A percentile compares a stretch with the other conserved stretches of the same genome.
Conservation (phyloP, 2,797 vertebrate genomes). For the Dryobates pubescens region DNA sequence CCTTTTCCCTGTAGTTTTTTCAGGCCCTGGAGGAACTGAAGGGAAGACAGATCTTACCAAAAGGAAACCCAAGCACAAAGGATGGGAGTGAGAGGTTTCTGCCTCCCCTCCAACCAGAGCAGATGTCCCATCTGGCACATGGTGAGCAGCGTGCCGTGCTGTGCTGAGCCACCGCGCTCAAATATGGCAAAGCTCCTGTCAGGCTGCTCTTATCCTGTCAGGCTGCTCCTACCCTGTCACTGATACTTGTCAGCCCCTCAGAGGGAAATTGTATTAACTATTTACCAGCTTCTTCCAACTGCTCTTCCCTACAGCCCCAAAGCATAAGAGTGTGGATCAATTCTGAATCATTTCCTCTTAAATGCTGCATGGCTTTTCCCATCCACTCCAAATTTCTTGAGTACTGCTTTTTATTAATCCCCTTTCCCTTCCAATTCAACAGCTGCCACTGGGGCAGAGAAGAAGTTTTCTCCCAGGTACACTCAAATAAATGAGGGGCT, state of each 20-base stretch:
- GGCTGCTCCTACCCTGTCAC: not conserved
- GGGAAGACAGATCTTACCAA: not conserved
- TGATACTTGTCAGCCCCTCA: not conserved
- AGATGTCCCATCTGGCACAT: not conserved
- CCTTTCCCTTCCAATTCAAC: conserved; percentile 67
- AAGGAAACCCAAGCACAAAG: not conserved
- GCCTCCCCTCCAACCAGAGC: not conserved
- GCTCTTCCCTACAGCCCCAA: not conserved
- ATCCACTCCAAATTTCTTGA: not conserved
- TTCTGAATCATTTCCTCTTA: not conserved
- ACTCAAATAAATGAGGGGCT: not conserved
- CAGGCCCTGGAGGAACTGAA: not conserved
- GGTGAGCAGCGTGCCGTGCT: accelerated
- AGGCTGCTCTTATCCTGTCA: not conserved
- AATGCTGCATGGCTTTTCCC: not conserved
- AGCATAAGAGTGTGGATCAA: not conserved
- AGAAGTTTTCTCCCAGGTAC: conserved; percentile 32
- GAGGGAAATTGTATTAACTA: not conserved
- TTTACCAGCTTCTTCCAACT: not conserved
- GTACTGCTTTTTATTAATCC: not conserved
- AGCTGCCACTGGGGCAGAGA: conserved; percentile 64
- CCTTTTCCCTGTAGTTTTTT: not conserved
- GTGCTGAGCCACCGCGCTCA: not conserved
- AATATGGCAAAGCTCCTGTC: not conserved
- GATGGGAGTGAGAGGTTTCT: not conserved